A percentile compares a stretch with the other conserved stretches of the same genome.
phyloP scores from a whole-genome alignment of 2,797 vertebrate genomes.

The Enteromius treurensis region DNA sequence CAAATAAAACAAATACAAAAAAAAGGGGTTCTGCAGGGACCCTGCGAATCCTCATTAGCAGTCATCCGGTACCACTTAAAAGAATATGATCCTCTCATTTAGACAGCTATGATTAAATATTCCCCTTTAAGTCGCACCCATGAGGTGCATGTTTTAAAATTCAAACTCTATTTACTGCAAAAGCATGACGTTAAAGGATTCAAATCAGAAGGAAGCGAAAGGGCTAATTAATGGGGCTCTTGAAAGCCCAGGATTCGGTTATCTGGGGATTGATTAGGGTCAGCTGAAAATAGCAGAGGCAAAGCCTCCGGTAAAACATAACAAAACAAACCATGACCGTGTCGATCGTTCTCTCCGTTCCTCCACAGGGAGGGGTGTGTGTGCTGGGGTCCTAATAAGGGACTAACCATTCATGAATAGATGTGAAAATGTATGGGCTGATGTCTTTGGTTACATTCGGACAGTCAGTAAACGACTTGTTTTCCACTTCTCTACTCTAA shows the following conservation, averaged over 20 bases:
- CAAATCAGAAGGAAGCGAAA: slow-evolving; percentile 65
- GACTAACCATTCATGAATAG: slow-evolving; percentile 1
- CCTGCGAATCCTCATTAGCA: slow-evolving; percentile 68
- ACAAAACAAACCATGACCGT: slow-evolving; percentile 41
- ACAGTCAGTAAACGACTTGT: background rate
- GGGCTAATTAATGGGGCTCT: slow-evolving; percentile 69
- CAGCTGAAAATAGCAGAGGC: slow-evolving; percentile 54
- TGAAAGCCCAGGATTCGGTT: slow-evolving; percentile 63
- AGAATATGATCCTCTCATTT: slow-evolving; percentile 69
- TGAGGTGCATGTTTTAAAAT: slow-evolving; percentile 72
- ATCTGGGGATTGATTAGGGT: slow-evolving; percentile 61
- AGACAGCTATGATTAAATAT: slow-evolving; percentile 71
- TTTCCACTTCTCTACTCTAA: slow-evolving; percentile 20
- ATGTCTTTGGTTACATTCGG: slow-evolving; percentile 8
- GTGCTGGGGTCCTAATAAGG: slow-evolving; percentile 6
- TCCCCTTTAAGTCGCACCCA: slow-evolving; percentile 73
- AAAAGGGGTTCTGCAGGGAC: slow-evolving; percentile 67
- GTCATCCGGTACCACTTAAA: slow-evolving; percentile 67
- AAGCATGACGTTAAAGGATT: slow-evolving; percentile 68
- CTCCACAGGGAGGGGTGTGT: background rate
- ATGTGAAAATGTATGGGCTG: slow-evolving; percentile 25
- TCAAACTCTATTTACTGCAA: slow-evolving; percentile 70
- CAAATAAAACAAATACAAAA: slow-evolving; percentile 73
- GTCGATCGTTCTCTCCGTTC: slow-evolving; percentile 4
- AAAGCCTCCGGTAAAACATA: slow-evolving; percentile 38